These are phyloP conservation scores for Chaitophorus viminalis DNA, from an alignment of 2,888 invertebrate species.

Conservation along the genomic window DNA sequence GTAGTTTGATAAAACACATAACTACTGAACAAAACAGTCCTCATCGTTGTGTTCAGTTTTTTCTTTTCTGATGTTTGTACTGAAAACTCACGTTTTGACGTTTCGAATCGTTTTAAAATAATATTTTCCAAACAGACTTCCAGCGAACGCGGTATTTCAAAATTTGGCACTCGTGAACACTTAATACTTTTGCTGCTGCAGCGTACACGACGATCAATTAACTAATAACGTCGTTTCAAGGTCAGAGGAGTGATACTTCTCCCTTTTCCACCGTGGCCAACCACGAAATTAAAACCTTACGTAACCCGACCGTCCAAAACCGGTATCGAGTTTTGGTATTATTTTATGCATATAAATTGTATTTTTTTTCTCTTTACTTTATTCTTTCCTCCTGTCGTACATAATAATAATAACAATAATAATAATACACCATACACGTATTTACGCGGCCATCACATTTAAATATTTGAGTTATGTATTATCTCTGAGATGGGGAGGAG, in stretches of 20 bases:
- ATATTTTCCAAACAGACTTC: too few species aligned
- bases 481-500: not conserved
- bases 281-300: slow-evolving; percentile 42
- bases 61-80: too few species aligned
- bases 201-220: not conserved
- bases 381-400: not conserved
- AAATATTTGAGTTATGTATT: not conserved
- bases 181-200: not conserved
- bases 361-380: not conserved
- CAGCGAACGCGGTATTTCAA: not conserved
- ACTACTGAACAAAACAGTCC: too few species aligned
- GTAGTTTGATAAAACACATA: too few species aligned
- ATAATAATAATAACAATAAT: too few species aligned
- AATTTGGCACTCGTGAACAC: not conserved
- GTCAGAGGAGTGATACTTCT: slow-evolving; percentile 36
- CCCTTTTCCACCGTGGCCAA: not conserved
- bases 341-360: slow-evolving; percentile 2
- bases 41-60: too few species aligned
- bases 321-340: slow-evolving; percentile 24
- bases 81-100: too few species aligned
- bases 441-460: not conserved
- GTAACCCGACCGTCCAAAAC: slow-evolving; percentile 11
- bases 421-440: not conserved
- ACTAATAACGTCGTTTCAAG: slow-evolving; percentile 39
- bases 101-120: too few species aligned